Evolutionary conservation across 2,113 vertebrate genomes (phyloP), one percentile per base, ranked within the genome.

Genomic region (Platysteira castanea): DNA sequence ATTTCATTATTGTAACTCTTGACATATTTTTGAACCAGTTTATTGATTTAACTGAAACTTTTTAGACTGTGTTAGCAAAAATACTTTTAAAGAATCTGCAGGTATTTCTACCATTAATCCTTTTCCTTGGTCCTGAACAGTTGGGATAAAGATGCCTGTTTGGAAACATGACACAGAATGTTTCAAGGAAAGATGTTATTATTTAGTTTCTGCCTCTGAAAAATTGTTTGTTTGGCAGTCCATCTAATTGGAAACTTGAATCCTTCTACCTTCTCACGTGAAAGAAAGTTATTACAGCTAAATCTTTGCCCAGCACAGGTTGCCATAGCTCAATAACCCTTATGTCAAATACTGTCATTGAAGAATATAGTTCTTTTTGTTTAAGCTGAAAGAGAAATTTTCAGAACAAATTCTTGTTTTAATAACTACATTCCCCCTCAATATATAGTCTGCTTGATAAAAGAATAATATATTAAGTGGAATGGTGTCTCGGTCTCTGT

Each of bases 291-390:
- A 14, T 33, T 61, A 23, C 16, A 61, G 26, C 7, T 14, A 53
- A 74, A 92, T 80, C 12, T 84, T 65, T 83, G 35, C 11, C 19
- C 33, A 78, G 12, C 5, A 24, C 44, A 84, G 4, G 13, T 80
- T 23, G 47, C 7, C 0, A 6, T 15, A 46, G 1, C 3, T 68
- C 37, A 74, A 13, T 63, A 50, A 69, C 0, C 1, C 5, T 56
- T 68, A 14, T 0, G 2, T 57, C 57, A 15, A 64, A 76, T 64
- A 39, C 20, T 60, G 19, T 57, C 2, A 2, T 18, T 56, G 46
- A 74, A 87, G 3, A 80, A 35, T 28, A 46, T 13, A 33, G 7
- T 10, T 60, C 1, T 44, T 84, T 83, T 41, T 33, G 8, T 73
- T 90, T 44, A 53, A 84, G 41, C 2, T 39, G 7, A 53, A 69